Evolutionary conservation across 2,888 invertebrate species (phyloP), one percentile per base, ranked within the genome.

Genomic region (Rotaria sp.): DNA sequence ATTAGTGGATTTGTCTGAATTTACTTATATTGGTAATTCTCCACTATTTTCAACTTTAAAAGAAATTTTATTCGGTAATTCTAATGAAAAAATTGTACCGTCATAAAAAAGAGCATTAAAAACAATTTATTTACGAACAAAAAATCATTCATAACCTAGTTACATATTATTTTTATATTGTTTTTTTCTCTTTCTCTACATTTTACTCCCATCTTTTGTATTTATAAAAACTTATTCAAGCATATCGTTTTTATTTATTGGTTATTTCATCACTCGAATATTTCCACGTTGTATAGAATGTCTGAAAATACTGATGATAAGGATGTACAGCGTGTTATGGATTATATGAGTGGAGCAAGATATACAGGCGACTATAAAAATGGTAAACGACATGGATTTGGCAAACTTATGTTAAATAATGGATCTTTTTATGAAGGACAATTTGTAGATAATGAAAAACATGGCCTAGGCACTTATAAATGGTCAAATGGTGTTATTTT

Each of bases 321-420:
- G 10, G 30, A 11, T 59, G 3, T 2, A 30, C 67, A 67, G 21
- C 67, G 5, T 15, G 1, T 0, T 0, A 21, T 45, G 8, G 80
- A 80, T 80, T 80, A 80, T n/a, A 41, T 45, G 26, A 80, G 45
- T 45, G 80, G 80, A 10, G 80, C 80, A 80, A 26, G 80, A 80
- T 80, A 45, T 45, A n/a, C 26, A 80, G 80, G 80, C 26, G 45
- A 24, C 26, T 80, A 80, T 45, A 80, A 80, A 80, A 80, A 80
- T 45, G 80, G 80, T 3, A 45, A 80, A 45, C 41, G 45, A 45
- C 45, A 80, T 45, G 80, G 80, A 18, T 45, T n/a, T n/a, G 80
- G 80, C 26, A 80, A n/a, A n/a, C 45, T 80, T 10, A 80, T 1
- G n/a, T 26, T 80, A n/a, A n/a, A n/a, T 26, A 80, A 80, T 45